Percentiles rank a stretch among this genome's conserved stretches.
phyloP scores from a whole-genome alignment of 1,140 invertebrate species.

The Heliconius himera region DNA sequence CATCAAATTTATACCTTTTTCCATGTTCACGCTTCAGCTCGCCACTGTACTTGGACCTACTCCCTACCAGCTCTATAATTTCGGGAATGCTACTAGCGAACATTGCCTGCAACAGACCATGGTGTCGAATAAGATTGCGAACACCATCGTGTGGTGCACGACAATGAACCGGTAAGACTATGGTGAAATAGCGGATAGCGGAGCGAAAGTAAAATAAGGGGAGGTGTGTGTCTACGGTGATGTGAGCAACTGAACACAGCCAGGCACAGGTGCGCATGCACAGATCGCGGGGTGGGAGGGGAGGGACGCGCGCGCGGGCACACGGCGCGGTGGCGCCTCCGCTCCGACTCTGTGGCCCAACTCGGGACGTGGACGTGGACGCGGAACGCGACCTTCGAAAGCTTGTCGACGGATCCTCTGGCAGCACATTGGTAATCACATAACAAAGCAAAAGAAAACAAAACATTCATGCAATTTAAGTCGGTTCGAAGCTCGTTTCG shows the following conservation, averaged over 20 bases:
- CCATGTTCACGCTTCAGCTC: constrained; percentile 98
- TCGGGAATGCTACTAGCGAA: constrained; percentile 99
- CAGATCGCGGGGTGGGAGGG: constrained; percentile 73
- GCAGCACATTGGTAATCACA: constrained; percentile 73
- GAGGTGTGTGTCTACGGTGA: constrained; percentile 79
- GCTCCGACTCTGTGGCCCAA: constrained; percentile 45
- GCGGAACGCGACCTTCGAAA: constrained; percentile 52
- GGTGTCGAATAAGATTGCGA: constrained; percentile 75
- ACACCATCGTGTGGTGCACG: constrained; percentile 80
- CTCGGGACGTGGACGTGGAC: constrained; percentile 12
- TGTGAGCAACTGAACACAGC: constrained; percentile 82
- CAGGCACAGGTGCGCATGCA: constrained; percentile 81
- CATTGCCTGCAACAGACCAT: constrained; percentile 92
- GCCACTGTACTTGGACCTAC: constrained; percentile 98
- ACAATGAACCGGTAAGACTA: constrained; percentile 77
- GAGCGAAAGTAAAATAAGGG: constrained; percentile 78
- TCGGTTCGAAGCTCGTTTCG: constrained; percentile 62
- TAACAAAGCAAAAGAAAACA: constrained; percentile 82
- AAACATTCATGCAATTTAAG: constrained; percentile 75
- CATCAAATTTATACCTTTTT: constrained; percentile 99
- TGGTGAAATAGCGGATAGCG: constrained; percentile 76
- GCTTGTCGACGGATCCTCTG: constrained; percentile 63
- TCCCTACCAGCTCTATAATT: constrained; percentile 99
- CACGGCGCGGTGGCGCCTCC: constrained; percentile 61
- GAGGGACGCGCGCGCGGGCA: constrained; percentile 64